Evolutionary conservation across 2,888 invertebrate genomes (phyloP), one percentile per base, ranked within the genome.

Genomic region (Ganaspis brasiliensis): DNA sequence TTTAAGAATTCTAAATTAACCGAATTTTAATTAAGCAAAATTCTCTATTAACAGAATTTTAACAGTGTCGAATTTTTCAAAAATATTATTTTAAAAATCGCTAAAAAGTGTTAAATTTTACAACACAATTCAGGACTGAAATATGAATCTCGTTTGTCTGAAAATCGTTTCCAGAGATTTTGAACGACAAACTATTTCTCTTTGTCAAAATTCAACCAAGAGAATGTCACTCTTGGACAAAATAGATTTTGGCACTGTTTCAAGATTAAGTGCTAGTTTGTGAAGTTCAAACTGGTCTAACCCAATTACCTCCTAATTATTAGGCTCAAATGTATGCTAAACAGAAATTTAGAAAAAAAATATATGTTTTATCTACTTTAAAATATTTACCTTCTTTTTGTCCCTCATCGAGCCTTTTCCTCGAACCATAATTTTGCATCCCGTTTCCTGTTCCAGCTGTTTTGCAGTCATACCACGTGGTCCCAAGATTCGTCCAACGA

Each of bases 391-490:
- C 97, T 99, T 99, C 94, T 98, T 98, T 94, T 99, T 99, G 93
- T 99, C 99, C 92, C 99, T 94, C 99, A 99, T 99, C 79, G 99
- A 99, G 83, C 99, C 99, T 93, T 98, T 98, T 92, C 99, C 99
- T 94, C 99, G 95, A 90, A 99, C 99, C 99, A 99, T 99, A 91
- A 99, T 99, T 95, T 99, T 99, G 94, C 99, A 99, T 87, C 99
- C 99, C 88, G 99, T 99, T 94, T 99, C 99, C 93, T 99, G 98
- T 93, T 99, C 99, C 92, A 99, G 93, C 94, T 99, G 99, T 93
- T 99, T 99, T 74, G 99, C 99, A 85, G 99, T 99, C 99, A 99
- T 99, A 87, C 99, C 99, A 88, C 99, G 95, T 84, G 99, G 99
- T 73, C 99, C 99, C 91, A 99, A 94, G 93, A 99, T 99, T 93